Base-by-base conservation (phyloP, 1,140 invertebrate genomes). In the Drepana arcuata region DNA sequence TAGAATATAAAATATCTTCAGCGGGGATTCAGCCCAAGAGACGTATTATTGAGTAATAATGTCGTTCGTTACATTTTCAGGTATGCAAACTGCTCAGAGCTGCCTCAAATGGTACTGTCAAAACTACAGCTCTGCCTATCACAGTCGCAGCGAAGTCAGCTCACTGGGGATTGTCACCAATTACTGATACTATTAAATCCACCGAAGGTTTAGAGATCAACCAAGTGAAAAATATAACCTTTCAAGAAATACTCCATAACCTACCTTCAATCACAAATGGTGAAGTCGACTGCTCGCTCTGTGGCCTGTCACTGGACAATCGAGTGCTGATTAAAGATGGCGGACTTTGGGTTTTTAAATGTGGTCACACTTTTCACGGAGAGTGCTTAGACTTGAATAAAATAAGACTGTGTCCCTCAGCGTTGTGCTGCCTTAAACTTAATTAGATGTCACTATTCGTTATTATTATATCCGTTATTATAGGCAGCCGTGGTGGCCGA, bases 301-400 rank as follows among this genome's bases (percentile, higher is more conserved):
- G 83, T 42, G 75, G 81, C 38, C 29, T 84, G 53, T 80, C 80
- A 33, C 58, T 84, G 25, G 62, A 72, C 37, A 83, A 83, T 51
- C 64, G 69, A 12, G 60, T 84, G 14, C 38, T 84, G 30, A 71
- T 84, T 9, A 57, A 75, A 62, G 80, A 84, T 67, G 80, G 77
- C 49, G 79, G 83, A 2, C 28, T 84, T 2, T 84, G 81, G 83
- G 72, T 77, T 14, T 84, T 83, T 52, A 75, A 74, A 39, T 84
- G 83, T 48, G 80, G 83, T 18, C 78, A 84, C 43, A 72, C 61
- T 39, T 83, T 80, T 48, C 81, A 84, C 21, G 81, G 79, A 0
- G 61, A 77, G 0, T 84, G 83, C 50, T 66, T 84, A 27, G 65
- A 70, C 44, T 60, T 84, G 24, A 79, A 81, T 42, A 72, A 77